Evolutionary conservation across 2,797 vertebrate species (phyloP).

Genomic region (Vultur gryphus): DNA sequence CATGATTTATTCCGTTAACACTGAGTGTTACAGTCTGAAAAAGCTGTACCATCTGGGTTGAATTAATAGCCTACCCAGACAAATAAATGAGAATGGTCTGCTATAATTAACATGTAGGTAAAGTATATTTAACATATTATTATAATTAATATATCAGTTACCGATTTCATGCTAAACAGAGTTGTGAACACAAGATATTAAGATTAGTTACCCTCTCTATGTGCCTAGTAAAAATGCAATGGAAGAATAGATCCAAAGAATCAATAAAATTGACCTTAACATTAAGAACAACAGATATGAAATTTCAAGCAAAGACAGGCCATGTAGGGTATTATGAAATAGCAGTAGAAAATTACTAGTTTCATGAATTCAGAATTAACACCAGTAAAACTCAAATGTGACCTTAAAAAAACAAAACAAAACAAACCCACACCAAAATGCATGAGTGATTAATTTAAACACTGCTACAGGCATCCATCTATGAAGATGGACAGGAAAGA

Average conservation of each 20-base stretch:
- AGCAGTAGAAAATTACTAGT: conserved; percentile 54
- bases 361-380: conserved; percentile 57
- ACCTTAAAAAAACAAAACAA: conserved; percentile 2
- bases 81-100: conserved; percentile 80
- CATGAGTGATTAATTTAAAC: conserved; percentile 33
- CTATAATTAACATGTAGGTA: conserved; percentile 81
- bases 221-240: conserved; percentile 36
- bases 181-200: conserved; percentile 73
- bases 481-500: not conserved
- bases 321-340: not conserved
- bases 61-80: conserved; percentile 81
- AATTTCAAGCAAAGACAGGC: conserved; percentile 56
- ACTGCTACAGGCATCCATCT: not conserved
- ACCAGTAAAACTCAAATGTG: conserved; percentile 39
- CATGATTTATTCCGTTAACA: conserved; percentile 80
- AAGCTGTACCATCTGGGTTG: conserved; percentile 80
- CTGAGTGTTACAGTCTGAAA: conserved; percentile 74
- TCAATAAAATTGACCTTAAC: conserved; percentile 76
- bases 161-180: conserved; percentile 77
- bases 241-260: conserved; percentile 54
- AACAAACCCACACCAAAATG: not conserved
- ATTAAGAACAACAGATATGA: conserved; percentile 64
- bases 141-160: conserved; percentile 82
- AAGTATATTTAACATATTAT: conserved; percentile 83
- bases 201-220: conserved; percentile 69